phyloP scores from a whole-genome alignment of 1,140 invertebrate species.

The Dendrolimus kikuchii region DNA sequence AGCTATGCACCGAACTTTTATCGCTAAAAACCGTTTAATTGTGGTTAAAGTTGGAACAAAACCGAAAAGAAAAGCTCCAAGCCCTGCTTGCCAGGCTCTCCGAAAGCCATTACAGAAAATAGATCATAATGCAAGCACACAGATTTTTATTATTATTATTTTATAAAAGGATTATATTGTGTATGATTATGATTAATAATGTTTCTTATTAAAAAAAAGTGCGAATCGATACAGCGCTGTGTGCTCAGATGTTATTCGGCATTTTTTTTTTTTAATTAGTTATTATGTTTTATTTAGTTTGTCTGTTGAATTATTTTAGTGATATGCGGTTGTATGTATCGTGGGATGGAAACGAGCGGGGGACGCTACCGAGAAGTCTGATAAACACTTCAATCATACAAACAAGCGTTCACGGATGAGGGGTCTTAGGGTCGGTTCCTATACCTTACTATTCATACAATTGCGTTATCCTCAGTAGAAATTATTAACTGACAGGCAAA shows the following conservation, averaged over 20 bases:
- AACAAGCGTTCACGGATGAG: no score
- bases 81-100: no score
- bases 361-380: neutral
- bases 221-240: slow-evolving; percentile 29
- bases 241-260: slow-evolving; percentile 19
- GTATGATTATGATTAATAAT: slow-evolving; percentile 3
- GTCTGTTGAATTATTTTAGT: slow-evolving; percentile 36
- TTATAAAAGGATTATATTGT: slow-evolving; percentile 1
- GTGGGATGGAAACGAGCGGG: slow-evolving; percentile 4
- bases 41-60: no score
- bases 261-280: slow-evolving; percentile 23
- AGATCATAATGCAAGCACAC: slow-evolving; percentile 27
- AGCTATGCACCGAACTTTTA: no score
- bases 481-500: no score
- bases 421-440: no score
- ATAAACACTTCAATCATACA: no score
- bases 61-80: no score
- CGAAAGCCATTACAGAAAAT: no score
- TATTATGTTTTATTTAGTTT: slow-evolving; percentile 31
- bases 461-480: no score
- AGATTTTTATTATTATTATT: slow-evolving; percentile 34
- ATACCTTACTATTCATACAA: no score
- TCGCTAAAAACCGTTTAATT: no score
- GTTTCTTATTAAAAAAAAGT: slow-evolving; percentile 3
- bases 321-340: slow-evolving; percentile 19